A percentile compares a stretch with the other conserved stretches of the same genome.
Evolutionary conservation across 2,888 invertebrate species (phyloP).

Genomic region (Amblyjoppa proteus): DNA sequence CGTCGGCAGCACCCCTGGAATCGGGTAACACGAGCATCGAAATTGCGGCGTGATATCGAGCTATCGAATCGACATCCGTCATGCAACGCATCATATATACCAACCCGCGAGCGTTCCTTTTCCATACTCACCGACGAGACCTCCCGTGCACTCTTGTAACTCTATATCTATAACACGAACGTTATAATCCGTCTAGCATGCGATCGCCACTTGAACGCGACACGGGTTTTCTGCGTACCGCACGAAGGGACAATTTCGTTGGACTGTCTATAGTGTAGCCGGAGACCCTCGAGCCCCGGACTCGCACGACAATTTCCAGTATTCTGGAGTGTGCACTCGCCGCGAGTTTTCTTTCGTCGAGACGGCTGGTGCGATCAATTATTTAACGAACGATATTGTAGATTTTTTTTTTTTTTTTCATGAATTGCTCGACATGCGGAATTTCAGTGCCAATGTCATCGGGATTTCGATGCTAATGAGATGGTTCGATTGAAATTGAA

Average conservation of each 20-base stretch:
- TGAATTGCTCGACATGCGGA: neutral
- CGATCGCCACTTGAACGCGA: constrained; percentile 80
- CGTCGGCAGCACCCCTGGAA: constrained; percentile 40
- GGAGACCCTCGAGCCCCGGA: neutral
- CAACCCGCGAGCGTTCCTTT: constrained; percentile 57
- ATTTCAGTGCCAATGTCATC: neutral
- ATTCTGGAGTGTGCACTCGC: constrained; percentile 10
- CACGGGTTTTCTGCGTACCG: constrained; percentile 73
- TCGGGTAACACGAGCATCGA: constrained; percentile 71
- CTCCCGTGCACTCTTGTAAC: constrained; percentile 71
- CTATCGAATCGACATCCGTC: constrained; percentile 83
- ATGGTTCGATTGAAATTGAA: no score
- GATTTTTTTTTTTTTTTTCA: neutral
- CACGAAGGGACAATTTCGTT: constrained; percentile 68
- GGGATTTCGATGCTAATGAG: neutral
- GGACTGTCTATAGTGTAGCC: constrained; percentile 24
- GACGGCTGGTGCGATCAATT: neutral
- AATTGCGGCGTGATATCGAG: constrained; percentile 81
- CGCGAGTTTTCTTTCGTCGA: constrained; percentile 17
- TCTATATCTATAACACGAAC: constrained; percentile 79
- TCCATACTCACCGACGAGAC: constrained; percentile 16
- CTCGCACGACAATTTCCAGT: constrained; percentile 31
- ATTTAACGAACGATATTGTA: neutral
- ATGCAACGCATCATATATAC: constrained; percentile 77
- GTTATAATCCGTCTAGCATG: constrained; percentile 82